Base-by-base conservation (phyloP, 2,797 vertebrate genomes). In the Coregonus suidteri region DNA sequence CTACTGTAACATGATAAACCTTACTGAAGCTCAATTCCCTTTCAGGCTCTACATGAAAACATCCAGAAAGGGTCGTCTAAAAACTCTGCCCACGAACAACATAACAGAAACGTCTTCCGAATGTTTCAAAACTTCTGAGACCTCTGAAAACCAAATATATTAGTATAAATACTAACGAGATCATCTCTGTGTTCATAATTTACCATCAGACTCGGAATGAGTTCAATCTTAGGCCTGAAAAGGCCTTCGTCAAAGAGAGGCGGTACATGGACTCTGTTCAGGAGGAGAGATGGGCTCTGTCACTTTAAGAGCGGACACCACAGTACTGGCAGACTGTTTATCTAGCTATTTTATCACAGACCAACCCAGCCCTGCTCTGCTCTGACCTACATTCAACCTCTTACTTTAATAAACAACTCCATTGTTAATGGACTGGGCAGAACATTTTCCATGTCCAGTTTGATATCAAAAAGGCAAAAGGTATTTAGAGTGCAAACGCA, bases 171-270 rank as follows among this genome's bases (percentile, higher is more conserved):
- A 73, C 31, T 3, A 54, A n/a, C 6, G 35, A 73, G 71, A 18
- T 35, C 16, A 70, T 35, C 30, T 73, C 52, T 56, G 53, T 35
- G 30, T 54, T 73, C 30, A 73, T 73, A 73, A 73, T 56, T 73
- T 73, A 73, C 25, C 31, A 56, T 73, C 53, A 73, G 71, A 73
- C 51, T 18, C 4, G 30, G 51, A 31, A 52, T 73, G 6, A 35
- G 15, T 56, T 14, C 4, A 34, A 6, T 53, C 20, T 53, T 30
- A 30, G 30, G 31, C 25, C 30, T 9, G 31, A 52, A 31, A 18
- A n/a, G 53, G 53, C 71, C 53, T 34, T 73, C 9, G 71, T 73
- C 71, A 73, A 31, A 15, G 20, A 72, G n/a, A 72, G 71, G 51
- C 2, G 11, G 7, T 9, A 70, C 56, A 62, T 6, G 56, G 1